phyloP scores from a whole-genome alignment of 1,140 invertebrate species.

The Dufourea novaeangliae region DNA sequence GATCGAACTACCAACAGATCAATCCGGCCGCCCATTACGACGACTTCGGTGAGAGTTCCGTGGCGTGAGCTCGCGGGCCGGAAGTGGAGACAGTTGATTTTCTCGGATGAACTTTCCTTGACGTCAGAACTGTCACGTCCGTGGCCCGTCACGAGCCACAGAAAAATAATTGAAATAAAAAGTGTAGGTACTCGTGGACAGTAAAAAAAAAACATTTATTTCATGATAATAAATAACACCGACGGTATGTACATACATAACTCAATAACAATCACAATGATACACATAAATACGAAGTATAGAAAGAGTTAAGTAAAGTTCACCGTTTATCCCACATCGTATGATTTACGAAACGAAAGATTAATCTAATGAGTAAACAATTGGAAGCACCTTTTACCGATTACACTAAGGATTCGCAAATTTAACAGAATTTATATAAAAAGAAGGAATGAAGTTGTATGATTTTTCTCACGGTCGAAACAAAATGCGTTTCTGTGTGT shows the following conservation, averaged over 20 bases:
- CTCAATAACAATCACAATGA: neutral
- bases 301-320: neutral
- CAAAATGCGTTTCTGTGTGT: neutral
- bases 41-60: slow-evolving; percentile 72
- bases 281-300: neutral
- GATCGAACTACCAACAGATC: slow-evolving; percentile 61
- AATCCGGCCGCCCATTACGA: slow-evolving; percentile 33
- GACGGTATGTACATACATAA: slow-evolving; percentile 66
- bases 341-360: neutral
- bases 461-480: neutral
- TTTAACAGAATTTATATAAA: neutral
- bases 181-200: neutral
- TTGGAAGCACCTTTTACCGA: slow-evolving; percentile 12
- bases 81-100: slow-evolving; percentile 70
- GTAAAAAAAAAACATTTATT: slow-evolving; percentile 64
- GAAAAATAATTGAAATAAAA: neutral
- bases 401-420: neutral
- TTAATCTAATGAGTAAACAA: neutral
- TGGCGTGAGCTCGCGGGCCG: slow-evolving; percentile 58
- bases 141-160: neutral
- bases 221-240: slow-evolving; percentile 69
- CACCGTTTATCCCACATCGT: slow-evolving; percentile 8
- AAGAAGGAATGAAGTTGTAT: neutral
- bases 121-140: neutral
- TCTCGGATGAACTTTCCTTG: slow-evolving; percentile 70